Evolutionary conservation across 2,113 vertebrate species (phyloP).

Genomic region (Zosterops pallidus): DNA sequence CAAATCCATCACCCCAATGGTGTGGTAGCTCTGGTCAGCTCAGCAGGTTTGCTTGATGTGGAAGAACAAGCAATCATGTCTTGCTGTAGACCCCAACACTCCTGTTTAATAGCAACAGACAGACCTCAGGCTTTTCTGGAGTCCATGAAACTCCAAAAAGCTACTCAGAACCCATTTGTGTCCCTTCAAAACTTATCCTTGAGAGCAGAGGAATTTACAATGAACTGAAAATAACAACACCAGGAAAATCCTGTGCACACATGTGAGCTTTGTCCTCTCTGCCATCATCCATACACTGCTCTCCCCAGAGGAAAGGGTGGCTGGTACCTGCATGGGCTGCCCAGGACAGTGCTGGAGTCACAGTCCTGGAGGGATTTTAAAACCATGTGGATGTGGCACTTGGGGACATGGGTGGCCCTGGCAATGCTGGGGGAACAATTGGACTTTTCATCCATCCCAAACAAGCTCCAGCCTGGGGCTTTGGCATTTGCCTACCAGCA

Average conservation of each 20-base stretch:
- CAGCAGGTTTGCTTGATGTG: neutral
- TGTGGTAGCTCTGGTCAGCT: neutral
- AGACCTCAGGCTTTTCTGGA: neutral
- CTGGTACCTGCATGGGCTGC: accelerated
- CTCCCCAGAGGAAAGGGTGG: neutral
- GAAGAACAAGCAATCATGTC: neutral
- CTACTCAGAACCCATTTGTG: neutral
- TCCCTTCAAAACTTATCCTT: neutral
- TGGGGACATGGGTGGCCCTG: neutral
- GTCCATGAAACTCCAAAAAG: neutral
- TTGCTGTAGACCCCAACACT: neutral
- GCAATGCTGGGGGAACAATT: neutral
- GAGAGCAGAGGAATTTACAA: neutral
- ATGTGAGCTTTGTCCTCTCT: neutral
- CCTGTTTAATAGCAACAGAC: neutral
- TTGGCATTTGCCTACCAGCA: neutral
- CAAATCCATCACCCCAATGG: accelerated
- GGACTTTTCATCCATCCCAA: neutral
- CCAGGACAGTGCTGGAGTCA: neutral
- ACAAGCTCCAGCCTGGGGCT: neutral
- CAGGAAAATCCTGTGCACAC: neutral
- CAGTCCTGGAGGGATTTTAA: neutral
- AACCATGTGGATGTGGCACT: neutral
- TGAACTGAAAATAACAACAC: neutral
- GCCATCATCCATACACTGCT: neutral